Conservation (phyloP, 2,888 invertebrate genomes). For the Molanna angustata region DNA sequence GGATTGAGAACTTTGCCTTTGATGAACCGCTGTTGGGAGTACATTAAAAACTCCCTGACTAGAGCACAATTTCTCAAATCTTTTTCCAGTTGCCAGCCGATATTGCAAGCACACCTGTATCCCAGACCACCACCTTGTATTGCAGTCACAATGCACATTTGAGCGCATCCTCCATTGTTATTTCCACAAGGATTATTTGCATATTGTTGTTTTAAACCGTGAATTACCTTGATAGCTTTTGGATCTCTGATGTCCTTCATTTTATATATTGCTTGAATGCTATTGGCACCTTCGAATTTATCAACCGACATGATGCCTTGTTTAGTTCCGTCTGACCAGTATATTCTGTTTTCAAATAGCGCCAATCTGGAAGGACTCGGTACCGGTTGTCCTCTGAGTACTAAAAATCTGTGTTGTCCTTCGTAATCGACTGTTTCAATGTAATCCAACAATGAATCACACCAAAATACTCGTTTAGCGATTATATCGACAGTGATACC, state of each 20-base stretch:
- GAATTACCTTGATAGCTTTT: constrained; percentile 79
- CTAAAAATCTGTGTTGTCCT: constrained; percentile 76
- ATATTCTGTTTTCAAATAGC: constrained; percentile 81
- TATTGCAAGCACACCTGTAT: constrained; percentile 88
- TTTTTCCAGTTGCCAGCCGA: constrained; percentile 74
- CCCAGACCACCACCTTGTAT: constrained; percentile 70
- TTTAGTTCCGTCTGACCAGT: constrained; percentile 90
- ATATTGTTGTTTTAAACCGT: constrained; percentile 71
- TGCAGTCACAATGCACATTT: constrained; percentile 90
- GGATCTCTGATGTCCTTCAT: constrained; percentile 79
- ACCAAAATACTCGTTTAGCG: constrained; percentile 90
- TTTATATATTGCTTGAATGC: constrained; percentile 77
- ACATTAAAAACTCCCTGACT: constrained; percentile 88
- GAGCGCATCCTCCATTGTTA: constrained; percentile 87
- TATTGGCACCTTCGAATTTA: constrained; percentile 76
- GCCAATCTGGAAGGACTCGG: constrained; percentile 83
- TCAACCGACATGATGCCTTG: constrained; percentile 86
- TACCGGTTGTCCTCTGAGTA: constrained; percentile 78
- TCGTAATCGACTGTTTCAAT: constrained; percentile 95
- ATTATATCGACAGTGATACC: constrained; percentile 91
- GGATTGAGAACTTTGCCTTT: constrained; percentile 90
- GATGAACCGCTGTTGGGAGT: constrained; percentile 93
- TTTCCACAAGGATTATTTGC: constrained; percentile 81
- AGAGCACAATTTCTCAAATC: constrained; percentile 78
- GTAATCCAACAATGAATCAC: constrained; percentile 91